These are phyloP conservation scores for Bos javanicus DNA, from an alignment of 2,113 vertebrate genomes.

Conservation along the genomic window DNA sequence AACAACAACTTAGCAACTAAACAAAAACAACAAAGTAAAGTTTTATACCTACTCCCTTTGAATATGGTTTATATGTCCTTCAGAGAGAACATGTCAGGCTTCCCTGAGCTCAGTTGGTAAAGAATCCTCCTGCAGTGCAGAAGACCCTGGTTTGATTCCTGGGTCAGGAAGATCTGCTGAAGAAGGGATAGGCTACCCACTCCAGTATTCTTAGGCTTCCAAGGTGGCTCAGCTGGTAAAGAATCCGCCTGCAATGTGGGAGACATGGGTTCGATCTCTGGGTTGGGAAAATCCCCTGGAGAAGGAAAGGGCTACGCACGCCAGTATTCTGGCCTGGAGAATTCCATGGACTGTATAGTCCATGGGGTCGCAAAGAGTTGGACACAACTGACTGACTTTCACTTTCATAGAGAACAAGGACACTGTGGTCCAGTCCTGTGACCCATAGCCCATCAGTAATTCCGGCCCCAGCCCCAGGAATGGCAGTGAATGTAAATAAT, in stretches of 20 bases:
- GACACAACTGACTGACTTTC: accelerated
- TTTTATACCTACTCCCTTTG: neutral
- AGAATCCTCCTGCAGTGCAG: neutral
- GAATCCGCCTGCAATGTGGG: neutral
- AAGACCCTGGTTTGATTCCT: neutral
- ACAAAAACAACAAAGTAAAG: neutral
- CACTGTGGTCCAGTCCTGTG: neutral
- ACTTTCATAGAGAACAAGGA: neutral
- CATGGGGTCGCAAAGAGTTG: neutral
- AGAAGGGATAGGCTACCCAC: neutral
- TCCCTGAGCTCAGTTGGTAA: neutral
- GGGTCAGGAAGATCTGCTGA: neutral
- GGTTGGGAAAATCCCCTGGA: neutral
- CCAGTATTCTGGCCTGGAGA: neutral
- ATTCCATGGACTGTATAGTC: neutral
- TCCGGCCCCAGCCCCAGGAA: neutral
- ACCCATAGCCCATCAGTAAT: neutral
- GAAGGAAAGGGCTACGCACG: neutral
- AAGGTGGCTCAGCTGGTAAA: neutral
- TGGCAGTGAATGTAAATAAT: neutral
- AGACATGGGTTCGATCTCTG: neutral
- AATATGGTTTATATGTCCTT: neutral
- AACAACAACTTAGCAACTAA: neutral
- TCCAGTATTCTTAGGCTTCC: neutral
- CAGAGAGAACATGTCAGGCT: neutral